A percentile compares a stretch with the other conserved stretches of the same genome.
Evolutionary conservation across 2,797 vertebrate species (phyloP).

Genomic region (Diplodus sargus): DNA sequence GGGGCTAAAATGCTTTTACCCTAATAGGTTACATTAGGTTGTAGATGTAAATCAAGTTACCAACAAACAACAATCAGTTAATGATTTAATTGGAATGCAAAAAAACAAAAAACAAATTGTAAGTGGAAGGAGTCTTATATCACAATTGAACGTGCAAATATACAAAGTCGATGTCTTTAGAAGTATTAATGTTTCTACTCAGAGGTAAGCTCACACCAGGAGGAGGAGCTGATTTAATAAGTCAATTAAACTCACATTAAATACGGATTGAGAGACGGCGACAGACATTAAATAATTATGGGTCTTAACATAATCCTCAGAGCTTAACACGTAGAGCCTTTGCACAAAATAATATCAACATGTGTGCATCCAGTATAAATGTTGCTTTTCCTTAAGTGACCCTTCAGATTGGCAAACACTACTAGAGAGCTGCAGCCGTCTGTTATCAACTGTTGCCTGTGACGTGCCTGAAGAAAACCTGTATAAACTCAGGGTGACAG

Average conservation of each 20-base stretch:
- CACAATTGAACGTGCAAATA: neutral
- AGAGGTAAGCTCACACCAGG: neutral
- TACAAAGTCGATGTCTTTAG: neutral
- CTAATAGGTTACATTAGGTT: neutral
- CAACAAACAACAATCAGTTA: neutral
- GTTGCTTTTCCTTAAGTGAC: slow-evolving; percentile 82
- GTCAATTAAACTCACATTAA: slow-evolving; percentile 18
- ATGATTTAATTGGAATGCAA: too few relatives aligned
- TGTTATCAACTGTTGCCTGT: slow-evolving; percentile 73
- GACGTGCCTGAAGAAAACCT: slow-evolving; percentile 91
- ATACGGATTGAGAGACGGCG: neutral
- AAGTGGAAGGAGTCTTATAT: neutral
- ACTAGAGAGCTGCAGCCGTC: slow-evolving; percentile 77
- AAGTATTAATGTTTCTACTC: neutral
- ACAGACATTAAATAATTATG: slow-evolving; percentile 12
- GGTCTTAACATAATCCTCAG: neutral
- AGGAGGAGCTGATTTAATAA: neutral
- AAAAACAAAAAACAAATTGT: neutral
- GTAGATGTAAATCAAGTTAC: neutral
- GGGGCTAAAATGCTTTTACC: neutral
- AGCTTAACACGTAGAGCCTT: neutral
- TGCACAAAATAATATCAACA: neutral
- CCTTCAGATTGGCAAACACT: slow-evolving; percentile 87
- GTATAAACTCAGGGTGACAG: slow-evolving; percentile 90
- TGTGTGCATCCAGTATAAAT: neutral